These are phyloP conservation scores for Callionymus lyra DNA, from an alignment of 2,113 vertebrate species.

Conservation along the genomic window DNA sequence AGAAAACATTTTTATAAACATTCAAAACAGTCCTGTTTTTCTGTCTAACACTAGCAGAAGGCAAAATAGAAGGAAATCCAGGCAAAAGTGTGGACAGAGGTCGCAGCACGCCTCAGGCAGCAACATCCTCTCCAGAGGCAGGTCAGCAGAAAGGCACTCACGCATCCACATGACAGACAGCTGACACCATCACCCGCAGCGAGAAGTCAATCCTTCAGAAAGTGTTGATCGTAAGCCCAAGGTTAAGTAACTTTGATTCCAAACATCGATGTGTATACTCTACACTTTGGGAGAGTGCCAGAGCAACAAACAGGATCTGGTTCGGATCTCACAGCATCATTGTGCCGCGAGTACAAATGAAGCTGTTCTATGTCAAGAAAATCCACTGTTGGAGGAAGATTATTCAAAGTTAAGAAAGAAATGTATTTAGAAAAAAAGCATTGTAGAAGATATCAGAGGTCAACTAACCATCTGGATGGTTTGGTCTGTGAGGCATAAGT, in stretches of 20 bases:
- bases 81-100: conserved; percentile 32
- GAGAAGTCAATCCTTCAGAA: conserved; percentile 1
- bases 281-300: no score
- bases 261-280: conserved; percentile 12
- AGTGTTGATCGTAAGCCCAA: not conserved
- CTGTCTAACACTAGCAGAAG: conserved; percentile 30
- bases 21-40: conserved; percentile 1
- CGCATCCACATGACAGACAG: conserved; percentile 27
- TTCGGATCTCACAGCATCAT: no score
- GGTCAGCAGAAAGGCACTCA: conserved; percentile 37
- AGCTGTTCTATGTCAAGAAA: no score
- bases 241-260: conserved; percentile 7
- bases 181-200: conserved; percentile 11
- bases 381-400: no score
- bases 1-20: no score
- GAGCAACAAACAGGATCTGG: no score
- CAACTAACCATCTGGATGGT: no score
- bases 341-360: no score
- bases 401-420: no score
- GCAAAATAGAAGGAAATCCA: conserved; percentile 31
- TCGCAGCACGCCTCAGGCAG: conserved; percentile 20
- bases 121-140: conserved; percentile 27
- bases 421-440: no score
- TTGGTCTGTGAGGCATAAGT: no score
- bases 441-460: no score